Evolutionary conservation across 2,113 vertebrate species (phyloP), one percentile per base, ranked within the genome.

Genomic region (Dipodomys merriami): DNA sequence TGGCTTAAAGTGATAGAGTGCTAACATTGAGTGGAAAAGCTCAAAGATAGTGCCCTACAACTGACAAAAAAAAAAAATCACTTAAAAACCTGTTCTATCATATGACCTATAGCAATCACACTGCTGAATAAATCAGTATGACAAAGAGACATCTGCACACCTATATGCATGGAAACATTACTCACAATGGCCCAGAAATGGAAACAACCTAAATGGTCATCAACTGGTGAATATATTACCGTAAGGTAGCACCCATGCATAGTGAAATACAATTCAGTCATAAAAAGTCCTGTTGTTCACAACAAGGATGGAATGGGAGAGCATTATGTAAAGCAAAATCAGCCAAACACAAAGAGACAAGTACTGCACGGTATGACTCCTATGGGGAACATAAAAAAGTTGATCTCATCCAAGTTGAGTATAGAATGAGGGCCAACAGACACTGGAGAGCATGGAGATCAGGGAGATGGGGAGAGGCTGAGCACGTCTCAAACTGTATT

Each of bases 201-300:
- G 29, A 69, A 85, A 18, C 57, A 23, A 23, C n/a, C 67, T 16
- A 39, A 44, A 64, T 29, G 29, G n/a, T 15, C 67, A 53, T 23
- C n/a, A 30, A n/a, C 27, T 71, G 6, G 25, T 25, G 30, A 30
- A 18, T 3, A 5, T 15, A 44, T 62, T 1, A 62, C 16, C 33
- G 22, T 71, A 53, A 19, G 2, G 9, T 2, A 4, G 11, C 4
- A 10, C 25, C 18, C 2, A 13, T 1, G 18, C 7, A 7, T 3
- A 5, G 5, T 27, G 27, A 68, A 69, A 20, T 27, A 33, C 10
- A 20, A 7, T 3, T 15, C 35, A 7, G 62, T 64, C 62, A 19
- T 19, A 57, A 25, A 68, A n/a, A 46, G 62, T 6, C 20, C 62
- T 35, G 19, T 12, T 57, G 10, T 35, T 65, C 53, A 22, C 7